Evolutionary conservation across 2,113 vertebrate genomes (phyloP).

Genomic region (Marcusenius ussheri): DNA sequence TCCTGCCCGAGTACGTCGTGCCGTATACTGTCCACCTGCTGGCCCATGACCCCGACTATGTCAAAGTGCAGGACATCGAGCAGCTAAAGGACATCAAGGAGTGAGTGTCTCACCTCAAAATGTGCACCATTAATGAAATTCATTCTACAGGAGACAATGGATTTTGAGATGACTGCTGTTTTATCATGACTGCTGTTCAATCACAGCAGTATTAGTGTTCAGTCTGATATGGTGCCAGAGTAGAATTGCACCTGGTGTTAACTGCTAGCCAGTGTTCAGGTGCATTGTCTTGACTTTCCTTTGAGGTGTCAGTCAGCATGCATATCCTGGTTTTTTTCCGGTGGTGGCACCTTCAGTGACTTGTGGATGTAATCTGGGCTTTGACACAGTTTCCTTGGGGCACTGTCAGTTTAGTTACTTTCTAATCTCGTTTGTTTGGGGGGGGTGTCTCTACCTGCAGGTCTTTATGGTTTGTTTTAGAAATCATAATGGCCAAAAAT

Average conservation of each 20-base stretch:
- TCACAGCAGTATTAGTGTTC: neutral
- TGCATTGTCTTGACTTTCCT: neutral
- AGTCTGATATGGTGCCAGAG: neutral
- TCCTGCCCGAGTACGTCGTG: conserved; percentile 95
- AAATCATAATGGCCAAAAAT: conserved; percentile 97
- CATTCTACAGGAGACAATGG: neutral
- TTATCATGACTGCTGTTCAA: neutral
- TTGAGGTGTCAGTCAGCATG: neutral
- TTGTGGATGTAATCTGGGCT: neutral
- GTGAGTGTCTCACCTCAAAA: conserved; percentile 61
- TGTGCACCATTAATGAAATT: no score
- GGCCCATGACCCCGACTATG: conserved; percentile 94
- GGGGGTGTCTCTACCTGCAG: conserved; percentile 47
- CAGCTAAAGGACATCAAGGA: conserved; percentile 99
- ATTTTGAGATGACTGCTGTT: neutral
- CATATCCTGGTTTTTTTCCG: neutral
- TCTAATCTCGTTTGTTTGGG: conserved; percentile 6
- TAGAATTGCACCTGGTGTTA: neutral
- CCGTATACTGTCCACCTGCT: conserved; percentile 96
- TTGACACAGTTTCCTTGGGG: neutral
- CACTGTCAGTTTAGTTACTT: neutral
- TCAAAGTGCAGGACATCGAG: conserved; percentile 96
- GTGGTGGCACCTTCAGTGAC: neutral
- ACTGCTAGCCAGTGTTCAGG: neutral
- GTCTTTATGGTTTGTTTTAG: conserved; percentile 95